These are phyloP conservation scores for Paragorgia papillata DNA, from an alignment of 92 coral and sea anemone genomes.

Conservation along the genomic window DNA sequence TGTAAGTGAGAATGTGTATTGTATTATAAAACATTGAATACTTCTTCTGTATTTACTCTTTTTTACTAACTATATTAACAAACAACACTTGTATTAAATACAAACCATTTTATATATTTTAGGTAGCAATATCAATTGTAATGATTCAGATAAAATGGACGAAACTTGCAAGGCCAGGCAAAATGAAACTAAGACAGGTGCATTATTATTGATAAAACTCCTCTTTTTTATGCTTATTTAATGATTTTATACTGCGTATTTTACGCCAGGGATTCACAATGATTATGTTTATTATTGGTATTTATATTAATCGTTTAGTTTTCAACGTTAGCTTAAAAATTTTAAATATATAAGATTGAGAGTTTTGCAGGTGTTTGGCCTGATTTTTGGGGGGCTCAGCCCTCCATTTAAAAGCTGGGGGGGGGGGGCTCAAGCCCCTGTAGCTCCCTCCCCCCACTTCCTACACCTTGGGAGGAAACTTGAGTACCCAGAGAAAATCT, in stretches of 20 bases:
- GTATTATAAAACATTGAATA: background rate
- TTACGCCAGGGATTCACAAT: background rate
- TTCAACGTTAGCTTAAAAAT: background rate
- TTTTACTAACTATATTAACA: background rate
- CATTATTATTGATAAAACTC: background rate
- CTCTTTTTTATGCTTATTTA: background rate
- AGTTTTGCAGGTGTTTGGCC: no score
- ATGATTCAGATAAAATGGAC: background rate
- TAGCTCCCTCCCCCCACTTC: no score
- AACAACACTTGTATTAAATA: background rate
- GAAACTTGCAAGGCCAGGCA: background rate
- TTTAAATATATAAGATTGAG: background rate
- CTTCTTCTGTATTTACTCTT: background rate
- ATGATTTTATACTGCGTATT: background rate
- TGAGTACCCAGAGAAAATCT: no score
- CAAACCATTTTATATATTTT: background rate
- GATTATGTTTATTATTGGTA: background rate
- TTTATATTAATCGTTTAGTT: background rate
- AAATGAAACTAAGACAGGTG: conserved; percentile 1
- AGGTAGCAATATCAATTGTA: background rate
- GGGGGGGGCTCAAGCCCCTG: no score
- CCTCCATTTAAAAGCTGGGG: no score
- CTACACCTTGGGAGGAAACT: no score
- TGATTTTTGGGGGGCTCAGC: no score
- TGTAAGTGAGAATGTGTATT: background rate